Evolutionary conservation across 2,888 invertebrate species (phyloP), one percentile per base, ranked within the genome.

Genomic region (Agrotis clavis): DNA sequence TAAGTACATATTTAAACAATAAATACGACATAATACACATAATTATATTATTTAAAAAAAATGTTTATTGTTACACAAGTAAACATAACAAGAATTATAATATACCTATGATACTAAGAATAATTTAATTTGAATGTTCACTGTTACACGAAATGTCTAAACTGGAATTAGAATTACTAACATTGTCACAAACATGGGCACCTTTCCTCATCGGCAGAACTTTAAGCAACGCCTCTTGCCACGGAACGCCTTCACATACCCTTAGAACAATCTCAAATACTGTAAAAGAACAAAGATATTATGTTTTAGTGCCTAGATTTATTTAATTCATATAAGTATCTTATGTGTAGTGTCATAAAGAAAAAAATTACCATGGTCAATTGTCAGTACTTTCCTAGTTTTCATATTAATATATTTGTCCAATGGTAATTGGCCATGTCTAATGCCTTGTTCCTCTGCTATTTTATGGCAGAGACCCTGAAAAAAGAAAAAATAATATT

Each of bases 361-460:
- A 56, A 4, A 4, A 50, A n/a, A 62, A 41, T 89, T 95, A 98
- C 98, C 99, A 97, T 99, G 99, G 94, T 99, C 99, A 84, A 99
- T 98, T 56, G 99, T 99, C 71, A 99, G 97, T 64, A 99, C 99
- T 95, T 98, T 98, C 86, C 99, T 97, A 9, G 98, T 98, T 94
- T 98, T 98, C 98, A 99, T 98, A 88, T 98, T 97, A 60, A 99
- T 97, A 96, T 98, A 98, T 92, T 99, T 98, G 80, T 97, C 97
- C 83, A 99, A 97, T 0, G 99, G 99, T 60, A 99, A 94, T 87
- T 98, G 97, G 0, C 97, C 99, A 93, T 99, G 99, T 75, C 94
- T 93, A 47, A 99, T 96, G 4, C 98, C 98, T 90, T 98, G 97
- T 87, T 98, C 97, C 53, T 96, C 90, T 4, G 99, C 99, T 86